phyloP scores from a whole-genome alignment of 2,797 vertebrate genomes.

The Alouatta caraya region DNA sequence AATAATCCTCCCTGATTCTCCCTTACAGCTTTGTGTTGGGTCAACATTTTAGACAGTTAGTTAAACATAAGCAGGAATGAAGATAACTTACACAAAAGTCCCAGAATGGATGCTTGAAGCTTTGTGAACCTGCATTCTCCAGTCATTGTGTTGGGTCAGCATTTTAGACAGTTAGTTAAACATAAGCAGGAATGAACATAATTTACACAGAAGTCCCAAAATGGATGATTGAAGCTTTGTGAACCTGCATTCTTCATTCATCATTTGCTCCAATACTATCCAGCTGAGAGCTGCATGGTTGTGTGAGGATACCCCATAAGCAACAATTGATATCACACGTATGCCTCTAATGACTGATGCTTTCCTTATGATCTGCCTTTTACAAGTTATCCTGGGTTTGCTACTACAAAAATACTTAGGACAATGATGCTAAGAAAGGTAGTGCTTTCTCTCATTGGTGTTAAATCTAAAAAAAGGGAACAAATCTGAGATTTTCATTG shows the following conservation, averaged over 20 bases:
- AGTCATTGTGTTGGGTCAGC: background rate
- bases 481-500: background rate
- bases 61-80: background rate
- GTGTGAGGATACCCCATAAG: background rate
- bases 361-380: background rate
- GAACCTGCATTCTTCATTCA: background rate
- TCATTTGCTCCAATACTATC: background rate
- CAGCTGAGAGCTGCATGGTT: background rate
- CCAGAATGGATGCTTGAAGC: background rate
- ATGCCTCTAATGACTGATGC: background rate
- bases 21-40: background rate
- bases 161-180: constrained; percentile 27
- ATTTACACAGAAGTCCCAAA: constrained; percentile 26
- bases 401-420: background rate
- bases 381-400: background rate
- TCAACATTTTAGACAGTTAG: background rate
- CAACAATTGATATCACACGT: background rate
- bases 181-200: background rate
- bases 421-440: accelerated
- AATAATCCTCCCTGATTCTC: constrained; percentile 44
- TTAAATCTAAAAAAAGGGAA: background rate
- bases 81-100: constrained; percentile 3
- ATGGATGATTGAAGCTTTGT: background rate
- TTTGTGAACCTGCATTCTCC: background rate
- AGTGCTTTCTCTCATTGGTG: background rate